Evolutionary conservation across 1,140 invertebrate species (phyloP).

Genomic region (Drosophila bipectinata): DNA sequence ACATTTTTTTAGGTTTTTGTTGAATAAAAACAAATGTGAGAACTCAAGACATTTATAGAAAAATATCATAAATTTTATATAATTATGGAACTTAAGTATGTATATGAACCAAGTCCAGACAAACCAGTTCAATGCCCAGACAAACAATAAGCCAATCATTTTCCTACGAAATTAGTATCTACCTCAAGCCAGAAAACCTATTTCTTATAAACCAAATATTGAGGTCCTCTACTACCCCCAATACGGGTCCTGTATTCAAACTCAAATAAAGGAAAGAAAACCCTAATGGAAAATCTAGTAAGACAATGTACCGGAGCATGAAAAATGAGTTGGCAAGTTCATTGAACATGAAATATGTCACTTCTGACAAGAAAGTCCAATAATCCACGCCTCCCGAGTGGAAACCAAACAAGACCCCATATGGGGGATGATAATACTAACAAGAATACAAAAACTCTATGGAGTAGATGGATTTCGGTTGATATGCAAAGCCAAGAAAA

Average conservation of each 20-base stretch:
- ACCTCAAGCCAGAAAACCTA: background rate
- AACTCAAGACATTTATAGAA: conserved; percentile 5
- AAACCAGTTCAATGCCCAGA: conserved; percentile 42
- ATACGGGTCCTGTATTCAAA: background rate
- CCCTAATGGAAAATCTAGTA: background rate
- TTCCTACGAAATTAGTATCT: conserved; percentile 26
- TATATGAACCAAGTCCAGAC: background rate
- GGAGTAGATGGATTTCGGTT: conserved; percentile 16
- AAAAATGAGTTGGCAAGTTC: conserved; percentile 52
- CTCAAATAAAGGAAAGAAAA: conserved; percentile 12
- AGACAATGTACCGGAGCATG: conserved; percentile 9
- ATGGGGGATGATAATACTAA: conserved; percentile 31
- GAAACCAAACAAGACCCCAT: conserved; percentile 13
- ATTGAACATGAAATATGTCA: conserved; percentile 59
- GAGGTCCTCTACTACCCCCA: background rate
- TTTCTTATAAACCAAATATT: background rate
- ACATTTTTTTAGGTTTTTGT: background rate
- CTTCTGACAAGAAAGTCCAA: conserved; percentile 45
- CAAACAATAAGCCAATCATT: conserved; percentile 40
- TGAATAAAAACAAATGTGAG: too few species aligned
- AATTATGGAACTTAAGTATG: conserved; percentile 4
- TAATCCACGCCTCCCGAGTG: conserved; percentile 50
- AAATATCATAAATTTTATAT: background rate
- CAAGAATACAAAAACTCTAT: conserved; percentile 3
- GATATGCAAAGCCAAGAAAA: conserved; percentile 20